Evolutionary conservation across 2,113 vertebrate species (phyloP).

Genomic region (Alexandromys fortis): DNA sequence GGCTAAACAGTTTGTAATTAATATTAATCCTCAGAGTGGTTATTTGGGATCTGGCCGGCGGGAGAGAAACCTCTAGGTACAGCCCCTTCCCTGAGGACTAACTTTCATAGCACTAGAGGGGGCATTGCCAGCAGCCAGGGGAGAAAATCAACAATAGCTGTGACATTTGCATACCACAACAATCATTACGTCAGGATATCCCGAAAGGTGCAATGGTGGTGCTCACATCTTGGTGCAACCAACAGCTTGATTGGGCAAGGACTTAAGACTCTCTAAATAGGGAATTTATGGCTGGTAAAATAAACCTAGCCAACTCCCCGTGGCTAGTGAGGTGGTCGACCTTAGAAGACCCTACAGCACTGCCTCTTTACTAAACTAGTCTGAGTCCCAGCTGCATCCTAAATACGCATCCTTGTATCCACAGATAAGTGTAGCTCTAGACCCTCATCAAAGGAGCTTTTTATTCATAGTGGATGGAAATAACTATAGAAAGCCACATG

Average conservation of each 20-base stretch:
- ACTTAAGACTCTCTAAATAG: not conserved
- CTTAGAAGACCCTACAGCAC: not conserved
- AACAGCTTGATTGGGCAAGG: not conserved
- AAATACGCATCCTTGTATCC: not conserved
- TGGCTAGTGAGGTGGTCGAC: not conserved
- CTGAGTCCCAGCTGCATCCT: not conserved
- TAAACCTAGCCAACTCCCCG: not conserved
- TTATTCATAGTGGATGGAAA: not conserved
- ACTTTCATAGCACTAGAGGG: not conserved
- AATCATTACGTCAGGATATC: not conserved
- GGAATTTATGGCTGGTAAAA: not conserved
- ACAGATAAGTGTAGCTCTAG: not conserved
- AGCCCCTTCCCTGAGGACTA: not conserved
- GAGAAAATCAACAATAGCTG: not conserved
- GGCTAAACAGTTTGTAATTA: no score
- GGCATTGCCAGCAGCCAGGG: no score
- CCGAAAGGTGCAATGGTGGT: not conserved
- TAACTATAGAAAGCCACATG: not conserved
- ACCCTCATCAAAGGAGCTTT: no score
- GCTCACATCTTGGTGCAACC: not conserved
- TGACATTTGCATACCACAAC: not conserved
- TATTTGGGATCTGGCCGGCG: no score
- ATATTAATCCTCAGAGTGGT: no score
- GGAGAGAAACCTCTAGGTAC: no score
- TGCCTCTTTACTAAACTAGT: not conserved